Conservation (phyloP, 2,888 invertebrate genomes). For the Heteromurus nitidus region DNA sequence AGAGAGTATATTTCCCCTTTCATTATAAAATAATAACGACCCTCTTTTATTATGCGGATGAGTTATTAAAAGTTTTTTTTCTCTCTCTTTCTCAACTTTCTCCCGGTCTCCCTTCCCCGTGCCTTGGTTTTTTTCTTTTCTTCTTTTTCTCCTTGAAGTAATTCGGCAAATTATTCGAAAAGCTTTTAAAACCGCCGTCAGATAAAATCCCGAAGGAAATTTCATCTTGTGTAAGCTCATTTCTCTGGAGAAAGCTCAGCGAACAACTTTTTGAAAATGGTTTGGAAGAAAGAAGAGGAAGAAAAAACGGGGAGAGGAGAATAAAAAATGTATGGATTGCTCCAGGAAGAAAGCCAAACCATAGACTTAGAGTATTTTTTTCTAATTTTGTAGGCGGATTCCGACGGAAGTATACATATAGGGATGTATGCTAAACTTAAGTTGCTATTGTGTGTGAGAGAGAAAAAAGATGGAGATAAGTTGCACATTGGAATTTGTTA, state of each 20-base stretch:
- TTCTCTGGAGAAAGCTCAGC: slow-evolving; percentile 60
- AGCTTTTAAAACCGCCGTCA: slow-evolving; percentile 70
- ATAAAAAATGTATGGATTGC: slow-evolving; percentile 19
- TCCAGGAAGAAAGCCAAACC: slow-evolving; percentile 38
- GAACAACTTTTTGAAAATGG: slow-evolving; percentile 62
- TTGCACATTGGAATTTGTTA: slow-evolving; percentile 23
- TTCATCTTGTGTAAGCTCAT: slow-evolving; percentile 59
- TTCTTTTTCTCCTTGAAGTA: slow-evolving; percentile 43
- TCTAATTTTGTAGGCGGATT: slow-evolving; percentile 58
- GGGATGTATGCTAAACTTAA: not conserved
- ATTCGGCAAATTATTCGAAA: slow-evolving; percentile 69
- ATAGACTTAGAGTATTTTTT: too few relatives aligned
- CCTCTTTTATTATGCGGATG: slow-evolving; percentile 65
- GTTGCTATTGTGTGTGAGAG: too few relatives aligned
- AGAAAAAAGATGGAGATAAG: slow-evolving; percentile 29
- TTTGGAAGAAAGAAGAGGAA: slow-evolving; percentile 44
- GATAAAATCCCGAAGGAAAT: slow-evolving; percentile 64
- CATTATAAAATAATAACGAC: slow-evolving; percentile 64
- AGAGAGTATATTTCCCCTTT: slow-evolving; percentile 33
- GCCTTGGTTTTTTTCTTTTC: slow-evolving; percentile 3
- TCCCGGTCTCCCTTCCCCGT: slow-evolving; percentile 9
- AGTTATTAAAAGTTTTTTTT: slow-evolving; percentile 67
- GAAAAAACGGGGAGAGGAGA: slow-evolving; percentile 21
- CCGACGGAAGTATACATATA: not conserved
- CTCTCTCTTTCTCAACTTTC: slow-evolving; percentile 36